These are phyloP conservation scores for Tylochromis polylepis DNA, from an alignment of 2,113 vertebrate genomes.

Conservation along the genomic window DNA sequence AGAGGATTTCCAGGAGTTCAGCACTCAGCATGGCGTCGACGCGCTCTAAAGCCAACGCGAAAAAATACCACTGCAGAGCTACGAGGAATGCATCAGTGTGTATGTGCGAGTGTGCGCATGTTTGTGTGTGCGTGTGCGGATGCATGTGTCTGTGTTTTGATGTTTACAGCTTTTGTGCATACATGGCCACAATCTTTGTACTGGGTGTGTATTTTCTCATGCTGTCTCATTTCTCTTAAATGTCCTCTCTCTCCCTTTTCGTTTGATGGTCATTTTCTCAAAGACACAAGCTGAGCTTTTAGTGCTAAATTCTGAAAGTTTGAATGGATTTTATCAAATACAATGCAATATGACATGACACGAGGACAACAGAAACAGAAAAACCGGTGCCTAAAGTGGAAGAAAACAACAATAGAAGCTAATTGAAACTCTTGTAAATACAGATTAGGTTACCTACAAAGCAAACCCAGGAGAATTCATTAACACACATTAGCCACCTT, in stretches of 20 bases:
- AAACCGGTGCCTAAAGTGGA: not conserved
- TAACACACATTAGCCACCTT: not conserved
- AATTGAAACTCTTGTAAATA: not conserved
- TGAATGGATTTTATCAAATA: not conserved
- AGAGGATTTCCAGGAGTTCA: constrained; percentile 78
- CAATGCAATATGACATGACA: not conserved
- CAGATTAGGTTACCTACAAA: not conserved
- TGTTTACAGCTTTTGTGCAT: constrained; percentile 28
- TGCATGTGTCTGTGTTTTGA: not conserved
- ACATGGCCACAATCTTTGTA: constrained; percentile 20
- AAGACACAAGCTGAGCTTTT: not conserved
- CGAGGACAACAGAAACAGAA: not conserved
- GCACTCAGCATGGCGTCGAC: constrained; percentile 58
- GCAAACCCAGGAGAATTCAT: not conserved
- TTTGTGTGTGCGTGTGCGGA: not conserved
- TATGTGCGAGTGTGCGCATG: not conserved
- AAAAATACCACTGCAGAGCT: constrained; percentile 1
- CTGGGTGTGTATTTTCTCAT: constrained; percentile 13
- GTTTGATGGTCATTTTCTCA: not conserved
- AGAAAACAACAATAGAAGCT: not conserved
- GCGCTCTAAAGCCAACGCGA: constrained; percentile 44
- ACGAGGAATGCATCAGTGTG: constrained; percentile 1
- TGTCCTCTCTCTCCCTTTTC: not conserved
- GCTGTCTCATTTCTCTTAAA: not conserved
- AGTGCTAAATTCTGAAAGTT: too few species aligned